Base-by-base conservation (phyloP, 2,113 vertebrate species). In the Elephas maximus region DNA sequence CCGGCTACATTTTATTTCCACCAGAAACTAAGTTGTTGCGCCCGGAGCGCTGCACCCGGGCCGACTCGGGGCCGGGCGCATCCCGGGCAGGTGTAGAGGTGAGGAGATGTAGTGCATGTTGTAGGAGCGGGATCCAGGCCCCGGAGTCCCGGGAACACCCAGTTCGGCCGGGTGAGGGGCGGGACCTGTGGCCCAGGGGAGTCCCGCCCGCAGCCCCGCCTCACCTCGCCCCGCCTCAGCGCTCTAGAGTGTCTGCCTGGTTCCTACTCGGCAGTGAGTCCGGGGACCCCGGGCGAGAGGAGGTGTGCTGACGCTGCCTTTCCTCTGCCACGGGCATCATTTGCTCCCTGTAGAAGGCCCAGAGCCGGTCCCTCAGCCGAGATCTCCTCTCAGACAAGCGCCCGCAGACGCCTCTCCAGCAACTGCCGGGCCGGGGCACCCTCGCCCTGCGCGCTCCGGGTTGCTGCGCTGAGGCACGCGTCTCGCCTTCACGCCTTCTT, bases 191-290 rank as follows among this genome's bases (percentile, higher is more conserved):
- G 7, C 53, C 0, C 0, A 5, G 48, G 24, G 24, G 18, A 48
- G 53, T 91, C 69, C 97, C 97, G 77, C 95, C 97, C n/a, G 84
- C 33, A 2, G 51, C 62, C 94, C 88, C 67, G 37, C 37, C 89
- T 74, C 14, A 2, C 45, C 2, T 0, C 7, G 74, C 82, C 93
- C 93, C 87, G 93, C 96, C 97, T 81, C 94, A 28, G 33, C 18
- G 10, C 93, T 82, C 93, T 96, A 94, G 86, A 83, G 96, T 85
- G 60, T 91, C 67, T n/a, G n/a, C 45, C 9, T 28, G 0, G 62
- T 84, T 80, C 28, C 12, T 87, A 14, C 63, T 20, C 20, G 0
- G 76, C 94, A 9, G 91, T 83, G 84, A 77, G 85, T 95, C 93
- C 74, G 6, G 0, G 88, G 88, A 73, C 95, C 62, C 78, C 62